These are phyloP conservation scores for Matsumyia berberina DNA, from an alignment of 2,888 invertebrate species.

Conservation along the genomic window DNA sequence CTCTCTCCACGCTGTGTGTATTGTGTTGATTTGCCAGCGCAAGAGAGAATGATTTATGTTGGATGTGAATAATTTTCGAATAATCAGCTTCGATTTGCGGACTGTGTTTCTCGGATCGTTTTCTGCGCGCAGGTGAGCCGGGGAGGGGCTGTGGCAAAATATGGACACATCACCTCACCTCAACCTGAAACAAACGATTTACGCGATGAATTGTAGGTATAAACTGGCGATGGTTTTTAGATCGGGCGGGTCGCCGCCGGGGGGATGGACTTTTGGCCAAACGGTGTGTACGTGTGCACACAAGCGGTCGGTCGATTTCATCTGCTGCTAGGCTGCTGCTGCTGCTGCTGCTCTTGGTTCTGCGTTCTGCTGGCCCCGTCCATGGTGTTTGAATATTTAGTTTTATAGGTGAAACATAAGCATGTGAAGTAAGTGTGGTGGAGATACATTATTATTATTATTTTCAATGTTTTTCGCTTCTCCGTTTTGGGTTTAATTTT, in stretches of 20 bases:
- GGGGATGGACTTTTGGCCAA: slow-evolving; percentile 50
- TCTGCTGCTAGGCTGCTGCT: slow-evolving; percentile 35
- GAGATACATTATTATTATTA: slow-evolving; percentile 72
- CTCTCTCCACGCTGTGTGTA: slow-evolving; percentile 24
- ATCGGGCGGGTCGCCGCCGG: background rate
- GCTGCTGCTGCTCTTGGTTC: background rate
- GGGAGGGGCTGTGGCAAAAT: slow-evolving; percentile 16
- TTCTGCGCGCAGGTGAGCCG: slow-evolving; percentile 15
- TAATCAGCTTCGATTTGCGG: slow-evolving; percentile 76
- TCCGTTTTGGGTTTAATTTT: slow-evolving; percentile 8
- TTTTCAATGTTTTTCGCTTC: slow-evolving; percentile 40
- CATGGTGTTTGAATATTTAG: slow-evolving; percentile 72
- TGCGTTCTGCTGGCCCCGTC: background rate
- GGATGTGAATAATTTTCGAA: slow-evolving; percentile 75
- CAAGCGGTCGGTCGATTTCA: slow-evolving; percentile 55
- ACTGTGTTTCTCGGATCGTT: slow-evolving; percentile 63
- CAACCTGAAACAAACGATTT: slow-evolving; percentile 68
- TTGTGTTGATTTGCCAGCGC: slow-evolving; percentile 70
- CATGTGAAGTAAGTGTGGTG: slow-evolving; percentile 72
- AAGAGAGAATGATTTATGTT: slow-evolving; percentile 73
- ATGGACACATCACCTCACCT: slow-evolving; percentile 59
- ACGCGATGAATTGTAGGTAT: slow-evolving; percentile 59
- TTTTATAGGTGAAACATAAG: slow-evolving; percentile 76
- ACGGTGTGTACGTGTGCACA: slow-evolving; percentile 63
- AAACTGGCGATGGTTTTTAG: slow-evolving; percentile 49